Evolutionary conservation across 2,113 vertebrate species (phyloP).

Genomic region (Macaca mulatta): DNA sequence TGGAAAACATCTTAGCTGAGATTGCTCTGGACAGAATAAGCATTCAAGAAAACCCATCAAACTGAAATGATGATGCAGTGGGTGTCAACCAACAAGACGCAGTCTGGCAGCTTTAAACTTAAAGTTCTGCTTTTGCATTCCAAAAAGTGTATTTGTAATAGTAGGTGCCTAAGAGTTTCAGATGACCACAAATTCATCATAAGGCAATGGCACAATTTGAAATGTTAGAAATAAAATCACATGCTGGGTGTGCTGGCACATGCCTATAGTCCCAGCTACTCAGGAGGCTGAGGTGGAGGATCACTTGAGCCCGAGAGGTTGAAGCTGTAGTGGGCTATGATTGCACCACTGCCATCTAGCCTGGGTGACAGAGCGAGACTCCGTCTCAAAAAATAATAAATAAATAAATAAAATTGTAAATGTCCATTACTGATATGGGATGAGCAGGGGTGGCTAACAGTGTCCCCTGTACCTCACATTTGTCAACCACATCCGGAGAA

Average conservation of each 20-base stretch:
- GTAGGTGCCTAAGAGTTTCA: neutral
- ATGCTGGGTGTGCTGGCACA: no score
- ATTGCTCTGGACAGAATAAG: neutral
- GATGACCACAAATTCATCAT: neutral
- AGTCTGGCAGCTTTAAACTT: neutral
- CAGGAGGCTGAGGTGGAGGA: no score
- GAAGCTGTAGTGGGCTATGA: no score
- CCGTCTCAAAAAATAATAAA: no score
- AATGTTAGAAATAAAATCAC: neutral
- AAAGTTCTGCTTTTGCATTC: neutral
- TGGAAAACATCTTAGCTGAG: neutral
- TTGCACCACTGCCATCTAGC: no score
- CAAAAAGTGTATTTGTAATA: neutral
- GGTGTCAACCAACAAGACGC: no score
- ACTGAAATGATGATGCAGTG: neutral
- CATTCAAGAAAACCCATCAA: neutral
- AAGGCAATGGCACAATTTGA: neutral
- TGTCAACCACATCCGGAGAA: no score
- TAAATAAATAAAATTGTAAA: neutral
- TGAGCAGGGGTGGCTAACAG: neutral
- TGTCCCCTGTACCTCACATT: fast-evolving
- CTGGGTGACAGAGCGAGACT: no score
- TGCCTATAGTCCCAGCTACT: no score
- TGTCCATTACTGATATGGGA: neutral
- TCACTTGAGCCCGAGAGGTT: no score